Conservation (phyloP, 2,888 invertebrate species). For the Aplocera efformata region DNA sequence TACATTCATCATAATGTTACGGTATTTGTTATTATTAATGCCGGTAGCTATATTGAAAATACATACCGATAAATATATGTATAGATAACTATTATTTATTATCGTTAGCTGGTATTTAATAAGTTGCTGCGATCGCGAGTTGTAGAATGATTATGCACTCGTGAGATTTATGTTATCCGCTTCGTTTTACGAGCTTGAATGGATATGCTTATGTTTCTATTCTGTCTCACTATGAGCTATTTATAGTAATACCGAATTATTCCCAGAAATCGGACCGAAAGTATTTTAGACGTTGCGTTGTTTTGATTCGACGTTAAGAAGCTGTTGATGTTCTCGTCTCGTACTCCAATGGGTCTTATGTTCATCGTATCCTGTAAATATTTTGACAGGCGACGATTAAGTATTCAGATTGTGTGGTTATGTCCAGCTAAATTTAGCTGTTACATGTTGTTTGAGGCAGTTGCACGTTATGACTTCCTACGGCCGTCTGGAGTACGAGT, state of each 20-base stretch:
- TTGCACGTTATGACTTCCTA: conserved; percentile 35
- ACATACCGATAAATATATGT: conserved; percentile 10
- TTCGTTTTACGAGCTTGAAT: conserved; percentile 44
- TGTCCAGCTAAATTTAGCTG: conserved; percentile 38
- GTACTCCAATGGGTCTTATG: conserved; percentile 38
- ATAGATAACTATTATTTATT: conserved; percentile 21
- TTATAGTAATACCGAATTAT: conserved; percentile 27
- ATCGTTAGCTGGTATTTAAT: conserved; percentile 29
- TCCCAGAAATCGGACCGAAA: conserved; percentile 18
- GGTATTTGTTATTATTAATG: conserved; percentile 8
- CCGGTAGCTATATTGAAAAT: conserved; percentile 16
- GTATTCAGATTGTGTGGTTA: conserved; percentile 31
- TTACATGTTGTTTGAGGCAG: conserved; percentile 26
- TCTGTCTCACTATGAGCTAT: conserved; percentile 26
- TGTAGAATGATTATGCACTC: conserved; percentile 39
- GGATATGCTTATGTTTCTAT: conserved; percentile 44
- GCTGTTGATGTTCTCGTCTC: conserved; percentile 34
- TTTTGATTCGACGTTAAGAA: conserved; percentile 32
- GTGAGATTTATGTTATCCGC: conserved; percentile 56
- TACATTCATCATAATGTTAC: not conserved
- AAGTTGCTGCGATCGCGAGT: conserved; percentile 26
- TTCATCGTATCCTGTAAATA: conserved; percentile 33
- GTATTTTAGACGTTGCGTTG: conserved; percentile 24
- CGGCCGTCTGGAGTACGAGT: conserved; percentile 33
- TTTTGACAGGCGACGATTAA: conserved; percentile 37